Base-by-base conservation (phyloP, 2,797 vertebrate genomes). In the Gymnothorax reevesii region DNA sequence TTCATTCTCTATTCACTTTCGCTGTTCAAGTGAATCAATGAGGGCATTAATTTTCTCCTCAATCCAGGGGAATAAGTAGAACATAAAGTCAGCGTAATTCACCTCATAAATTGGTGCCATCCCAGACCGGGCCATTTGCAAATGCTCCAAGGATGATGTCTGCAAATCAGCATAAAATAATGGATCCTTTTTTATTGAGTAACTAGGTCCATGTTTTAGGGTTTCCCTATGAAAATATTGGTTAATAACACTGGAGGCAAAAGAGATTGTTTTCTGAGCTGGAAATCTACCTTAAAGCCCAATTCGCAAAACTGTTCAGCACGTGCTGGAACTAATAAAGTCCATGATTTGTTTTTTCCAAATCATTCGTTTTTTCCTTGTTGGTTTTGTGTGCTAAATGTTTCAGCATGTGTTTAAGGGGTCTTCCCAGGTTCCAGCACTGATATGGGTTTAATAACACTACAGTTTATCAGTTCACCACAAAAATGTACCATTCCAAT, bases 71-170 rank as follows among this genome's bases (percentile, higher is more conserved):
- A 10, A 71, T 25, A 52, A 69, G 83, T 62, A 59, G 82, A 83
- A 83, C 52, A n/a, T 57, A 25, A 83, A 83, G 54, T 7, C 55
- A 5, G 82, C 59, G 82, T 83, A 27, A 57, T 83, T 83, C 57
- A 59, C 33, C 80, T 82, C 25, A 4, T 13, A 57, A 42, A 42
- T 42, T 42, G 33, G 57, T 17, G 15, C 27, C 59, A 83, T 27
- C 33, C 22, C 42, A 66, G 27, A 66, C 17, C n/a, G 59, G 59
- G 59, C 54, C 60, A 52, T 84, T 84, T 54, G 60, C 2, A 84
- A 84, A 84, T 22, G 59, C 57, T 83, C 82, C 7, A 20, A 84
- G 62, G 60, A 64, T 66, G 66, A 84, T 64, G 27, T 84, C 66
- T 84, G 59, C 33, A 52, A 22, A 84, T 64, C 33, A 84, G 49